Percentiles rank a stretch among this genome's conserved stretches.
Conservation (phyloP, 2,797 vertebrate species). For the Phoeniculus purpureus region DNA sequence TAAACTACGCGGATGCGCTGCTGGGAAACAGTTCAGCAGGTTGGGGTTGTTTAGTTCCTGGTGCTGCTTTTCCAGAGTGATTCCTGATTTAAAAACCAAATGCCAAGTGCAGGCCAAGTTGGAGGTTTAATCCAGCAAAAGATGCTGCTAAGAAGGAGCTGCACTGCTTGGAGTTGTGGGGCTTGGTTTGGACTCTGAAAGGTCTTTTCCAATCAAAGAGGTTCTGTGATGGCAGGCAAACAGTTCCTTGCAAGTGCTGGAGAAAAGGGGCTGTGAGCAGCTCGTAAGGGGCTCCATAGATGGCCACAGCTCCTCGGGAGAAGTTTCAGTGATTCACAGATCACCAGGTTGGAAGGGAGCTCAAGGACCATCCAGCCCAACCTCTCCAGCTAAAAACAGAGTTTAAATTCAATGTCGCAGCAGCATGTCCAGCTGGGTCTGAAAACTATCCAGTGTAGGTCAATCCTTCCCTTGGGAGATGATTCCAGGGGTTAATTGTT, state of each 20-base stretch:
- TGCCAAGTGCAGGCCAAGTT: constrained; percentile 7
- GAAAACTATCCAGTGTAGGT: no score
- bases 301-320: accelerated
- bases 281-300: accelerated
- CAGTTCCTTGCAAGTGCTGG: background rate
- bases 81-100: constrained; percentile 59
- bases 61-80: constrained; percentile 51
- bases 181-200: background rate
- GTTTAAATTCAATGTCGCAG: no score
- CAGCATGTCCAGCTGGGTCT: no score
- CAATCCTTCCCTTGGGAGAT: no score
- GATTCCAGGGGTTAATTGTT: no score
- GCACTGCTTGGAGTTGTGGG: background rate
- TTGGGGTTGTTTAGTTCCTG: background rate
- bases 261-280: background rate
- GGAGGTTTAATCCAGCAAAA: background rate
- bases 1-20: constrained; percentile 43
- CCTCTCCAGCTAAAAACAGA: no score
- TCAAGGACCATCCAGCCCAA: no score
- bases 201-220: background rate
- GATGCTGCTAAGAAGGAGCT: background rate
- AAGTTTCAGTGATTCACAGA: background rate
- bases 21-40: constrained; percentile 36
- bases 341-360: no score
- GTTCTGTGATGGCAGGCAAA: background rate